A percentile compares a stretch with the other conserved stretches of the same genome.
Conservation (phyloP, 2,113 vertebrate genomes). For the Poeciliopsis turrubarensis region DNA sequence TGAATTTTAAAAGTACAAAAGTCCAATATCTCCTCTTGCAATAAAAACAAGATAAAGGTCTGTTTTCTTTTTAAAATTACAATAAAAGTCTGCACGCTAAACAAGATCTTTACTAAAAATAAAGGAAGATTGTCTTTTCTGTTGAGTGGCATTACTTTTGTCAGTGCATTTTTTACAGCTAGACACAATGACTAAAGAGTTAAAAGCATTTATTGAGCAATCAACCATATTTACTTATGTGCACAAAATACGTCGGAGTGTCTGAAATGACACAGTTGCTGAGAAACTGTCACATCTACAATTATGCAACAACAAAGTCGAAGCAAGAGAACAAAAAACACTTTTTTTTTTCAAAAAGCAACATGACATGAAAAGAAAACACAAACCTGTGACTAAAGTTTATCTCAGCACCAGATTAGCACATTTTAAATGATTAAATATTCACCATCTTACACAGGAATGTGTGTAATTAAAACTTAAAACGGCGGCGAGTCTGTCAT, state of each 20-base stretch:
- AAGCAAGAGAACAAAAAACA: neutral
- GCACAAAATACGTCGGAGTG: neutral
- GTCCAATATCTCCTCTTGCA: neutral
- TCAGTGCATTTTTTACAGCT: neutral
- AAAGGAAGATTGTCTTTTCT: neutral
- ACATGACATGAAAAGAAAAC: too few species aligned
- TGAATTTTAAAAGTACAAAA: neutral
- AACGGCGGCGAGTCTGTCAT: conserved; percentile 23
- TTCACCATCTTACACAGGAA: conserved; percentile 26
- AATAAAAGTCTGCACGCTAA: neutral
- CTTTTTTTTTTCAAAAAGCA: neutral
- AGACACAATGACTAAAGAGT: neutral
- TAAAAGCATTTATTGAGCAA: neutral
- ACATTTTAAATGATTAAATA: conserved; percentile 28
- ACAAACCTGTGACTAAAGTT: neutral
- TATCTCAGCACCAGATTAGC: neutral
- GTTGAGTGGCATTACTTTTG: neutral
- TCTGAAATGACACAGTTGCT: neutral
- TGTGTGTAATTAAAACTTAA: conserved; percentile 30
- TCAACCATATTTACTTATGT: neutral
- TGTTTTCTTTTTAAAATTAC: neutral
- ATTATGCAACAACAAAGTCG: neutral
- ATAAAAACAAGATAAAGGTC: neutral
- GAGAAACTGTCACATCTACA: neutral
- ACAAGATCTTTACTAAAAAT: too few species aligned